These are phyloP conservation scores for Pteromalus puparum DNA, from an alignment of 1,140 invertebrate species.

Conservation along the genomic window DNA sequence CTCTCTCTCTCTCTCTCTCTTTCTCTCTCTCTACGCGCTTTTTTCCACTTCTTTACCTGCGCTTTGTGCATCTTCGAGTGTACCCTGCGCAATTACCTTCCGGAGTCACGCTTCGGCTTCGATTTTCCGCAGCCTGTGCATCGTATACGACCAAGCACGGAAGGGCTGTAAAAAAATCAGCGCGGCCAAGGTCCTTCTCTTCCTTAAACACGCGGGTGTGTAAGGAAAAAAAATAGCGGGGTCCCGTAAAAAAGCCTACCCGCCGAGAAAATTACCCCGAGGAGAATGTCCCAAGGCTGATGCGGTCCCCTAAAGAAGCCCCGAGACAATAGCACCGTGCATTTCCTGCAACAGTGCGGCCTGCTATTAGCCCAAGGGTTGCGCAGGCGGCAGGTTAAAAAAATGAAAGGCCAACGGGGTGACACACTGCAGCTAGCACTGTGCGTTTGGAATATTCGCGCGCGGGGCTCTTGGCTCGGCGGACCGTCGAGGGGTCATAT, in stretches of 20 bases:
- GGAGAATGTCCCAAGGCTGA: conserved; percentile 68
- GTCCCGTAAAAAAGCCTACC: conserved; percentile 63
- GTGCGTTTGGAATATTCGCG: conserved; percentile 3
- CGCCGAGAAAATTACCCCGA: conserved; percentile 60
- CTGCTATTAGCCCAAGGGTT: conserved; percentile 66
- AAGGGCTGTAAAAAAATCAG: conserved; percentile 47
- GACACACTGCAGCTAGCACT: background rate
- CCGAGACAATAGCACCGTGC: conserved; percentile 62
- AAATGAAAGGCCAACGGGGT: conserved; percentile 64
- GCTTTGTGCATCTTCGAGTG: background rate
- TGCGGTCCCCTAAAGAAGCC: conserved; percentile 63
- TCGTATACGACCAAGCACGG: background rate
- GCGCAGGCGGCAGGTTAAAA: conserved; percentile 40
- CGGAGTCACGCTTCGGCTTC: conserved; percentile 30
- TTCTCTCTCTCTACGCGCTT: too few relatives aligned
- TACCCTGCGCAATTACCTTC: conserved; percentile 35
- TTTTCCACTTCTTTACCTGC: conserved; percentile 22
- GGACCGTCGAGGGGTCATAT: background rate
- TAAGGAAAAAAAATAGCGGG: conserved; percentile 8
- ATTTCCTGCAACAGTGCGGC: conserved; percentile 72
- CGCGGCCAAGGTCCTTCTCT: conserved; percentile 34
- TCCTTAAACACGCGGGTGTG: background rate
- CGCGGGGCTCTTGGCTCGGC: too few relatives aligned
- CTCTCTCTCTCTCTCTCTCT: too few relatives aligned
- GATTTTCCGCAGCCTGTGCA: conserved; percentile 6